These are phyloP conservation scores for Oscheius sp. DNA, from an alignment of 2,888 invertebrate species.

Conservation along the genomic window DNA sequence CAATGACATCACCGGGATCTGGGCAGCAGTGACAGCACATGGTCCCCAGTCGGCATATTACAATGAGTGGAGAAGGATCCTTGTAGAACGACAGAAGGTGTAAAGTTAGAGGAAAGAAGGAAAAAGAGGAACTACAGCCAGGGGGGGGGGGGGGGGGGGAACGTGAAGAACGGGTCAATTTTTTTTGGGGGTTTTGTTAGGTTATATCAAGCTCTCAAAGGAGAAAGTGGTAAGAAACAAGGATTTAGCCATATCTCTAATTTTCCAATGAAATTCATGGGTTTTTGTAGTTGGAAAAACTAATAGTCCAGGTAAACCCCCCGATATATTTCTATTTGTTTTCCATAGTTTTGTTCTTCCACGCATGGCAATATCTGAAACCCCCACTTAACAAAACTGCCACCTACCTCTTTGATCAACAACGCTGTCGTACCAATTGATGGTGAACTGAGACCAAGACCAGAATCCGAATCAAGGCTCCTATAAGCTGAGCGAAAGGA, in stretches of 20 bases:
- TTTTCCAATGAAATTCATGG: background rate
- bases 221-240: background rate
- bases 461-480: conserved; percentile 45
- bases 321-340: background rate
- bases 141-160: too few species aligned
- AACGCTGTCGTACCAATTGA: conserved; percentile 52
- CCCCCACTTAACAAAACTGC: background rate
- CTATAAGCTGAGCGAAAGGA: conserved; percentile 18
- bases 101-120: too few species aligned
- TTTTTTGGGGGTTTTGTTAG: too few species aligned
- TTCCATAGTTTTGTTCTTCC: background rate
- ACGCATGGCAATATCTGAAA: conserved; percentile 30
- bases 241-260: background rate
- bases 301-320: too few species aligned
- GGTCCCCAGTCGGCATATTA: background rate
- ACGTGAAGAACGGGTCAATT: background rate
- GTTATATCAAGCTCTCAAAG: background rate
- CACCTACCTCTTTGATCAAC: conserved; percentile 54
- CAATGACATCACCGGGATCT: conserved; percentile 19
- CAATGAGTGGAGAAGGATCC: too few species aligned
- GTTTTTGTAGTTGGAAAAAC: too few species aligned
- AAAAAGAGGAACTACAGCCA: too few species aligned
- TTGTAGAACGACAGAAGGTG: too few species aligned
- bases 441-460: conserved; percentile 52
- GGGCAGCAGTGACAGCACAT: background rate